These are phyloP conservation scores for Kuschelorhynchus macadamiae DNA, from an alignment of 2,888 invertebrate species.

Conservation along the genomic window DNA sequence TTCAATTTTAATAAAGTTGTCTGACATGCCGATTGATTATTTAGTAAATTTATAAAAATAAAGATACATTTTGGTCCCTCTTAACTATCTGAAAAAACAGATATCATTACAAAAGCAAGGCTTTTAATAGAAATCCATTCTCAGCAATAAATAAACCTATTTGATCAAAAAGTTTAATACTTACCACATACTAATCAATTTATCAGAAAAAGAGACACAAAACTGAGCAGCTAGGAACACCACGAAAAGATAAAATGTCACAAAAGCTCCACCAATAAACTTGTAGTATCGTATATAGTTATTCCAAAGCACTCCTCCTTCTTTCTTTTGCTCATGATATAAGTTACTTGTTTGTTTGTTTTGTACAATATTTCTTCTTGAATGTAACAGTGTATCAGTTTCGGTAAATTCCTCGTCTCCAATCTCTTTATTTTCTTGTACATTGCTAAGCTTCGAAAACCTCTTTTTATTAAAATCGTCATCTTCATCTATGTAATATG, in stretches of 20 bases:
- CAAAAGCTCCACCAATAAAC: slow-evolving; percentile 59
- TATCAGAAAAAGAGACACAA: slow-evolving; percentile 56
- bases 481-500: slow-evolving; percentile 57
- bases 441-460: slow-evolving; percentile 5
- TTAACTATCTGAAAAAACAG: no score
- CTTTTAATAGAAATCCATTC: no score
- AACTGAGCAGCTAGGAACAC: slow-evolving; percentile 57
- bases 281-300: slow-evolving; percentile 60
- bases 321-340: slow-evolving; percentile 59
- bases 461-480: slow-evolving; percentile 12
- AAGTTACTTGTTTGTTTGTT: slow-evolving; percentile 43
- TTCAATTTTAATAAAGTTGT: no score
- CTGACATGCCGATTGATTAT: no score
- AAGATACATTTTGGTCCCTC: no score
- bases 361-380: slow-evolving; percentile 1
- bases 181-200: slow-evolving; percentile 60
- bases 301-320: slow-evolving; percentile 57
- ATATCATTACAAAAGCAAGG: no score
- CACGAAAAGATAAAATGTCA: slow-evolving; percentile 52
- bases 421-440: slow-evolving; percentile 37
- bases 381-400: slow-evolving; percentile 45
- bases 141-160: no score
- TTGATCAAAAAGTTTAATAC: no score
- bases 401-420: slow-evolving; percentile 42
- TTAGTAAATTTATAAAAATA: no score